Evolutionary conservation across 2,797 vertebrate genomes (phyloP), one percentile per base, ranked within the genome.

Genomic region (Sylvilagus floridanus): DNA sequence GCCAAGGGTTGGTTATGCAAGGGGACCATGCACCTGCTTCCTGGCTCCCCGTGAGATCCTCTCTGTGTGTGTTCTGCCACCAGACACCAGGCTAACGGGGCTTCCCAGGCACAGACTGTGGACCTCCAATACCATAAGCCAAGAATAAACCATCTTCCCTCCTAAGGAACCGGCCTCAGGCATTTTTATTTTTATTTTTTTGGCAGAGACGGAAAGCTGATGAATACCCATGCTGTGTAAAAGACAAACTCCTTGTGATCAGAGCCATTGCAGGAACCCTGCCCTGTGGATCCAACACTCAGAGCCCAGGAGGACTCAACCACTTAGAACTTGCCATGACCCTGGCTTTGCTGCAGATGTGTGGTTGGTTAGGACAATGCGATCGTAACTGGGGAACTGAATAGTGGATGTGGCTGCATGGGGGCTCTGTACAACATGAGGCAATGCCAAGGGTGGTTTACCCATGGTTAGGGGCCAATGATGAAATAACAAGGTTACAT

Each of bases 391-490:
- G 68, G 85, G 91, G n/a, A 62, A 62, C 42, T 28, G 8, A 65
- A 9, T 26, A 42, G 62, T 72, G 77, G 28, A 3, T 71, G 63
- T 86, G 72, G 30, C 35, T 14, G 30, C 16, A 11, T 4, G 2
- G 50, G 68, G 50, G 72, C 13, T 71, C 85, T 57, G 2, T 35
- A 60, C 60, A 54, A 9, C 19, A 5, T n/a, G 76, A 37, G 57
- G 75, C 89, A 28, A 35, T 32, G 65, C 50, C 73, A 90, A 91
- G 79, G 85, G 76, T 84, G 30, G 69, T 71, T 79, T 77, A 32
- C 82, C 79, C 75, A 65, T 17, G 71, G 42, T 63, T 79, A 22
- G 75, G 7, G 69, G 69, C 52, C 68, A 68, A 63, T 78, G n/a
- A 73, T 81, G 35, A 86, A 89, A 83, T 14, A 65, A n/a, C 65